These are phyloP conservation scores for Urocynchramus pylzowi DNA, from an alignment of 2,113 vertebrate species.

Conservation along the genomic window DNA sequence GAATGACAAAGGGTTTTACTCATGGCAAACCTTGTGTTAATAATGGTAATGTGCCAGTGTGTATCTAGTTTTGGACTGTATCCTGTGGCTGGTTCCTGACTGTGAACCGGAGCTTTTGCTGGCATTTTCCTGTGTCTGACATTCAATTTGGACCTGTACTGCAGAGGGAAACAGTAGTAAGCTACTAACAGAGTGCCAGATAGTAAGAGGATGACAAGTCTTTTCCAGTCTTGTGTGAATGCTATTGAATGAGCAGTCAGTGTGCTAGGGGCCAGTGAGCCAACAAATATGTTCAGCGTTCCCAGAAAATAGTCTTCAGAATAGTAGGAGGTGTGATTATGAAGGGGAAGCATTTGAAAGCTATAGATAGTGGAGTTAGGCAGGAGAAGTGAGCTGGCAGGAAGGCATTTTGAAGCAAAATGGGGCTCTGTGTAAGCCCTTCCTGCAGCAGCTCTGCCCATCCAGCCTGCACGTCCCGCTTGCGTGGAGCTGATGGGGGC, in stretches of 20 bases:
- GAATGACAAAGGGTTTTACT: not conserved
- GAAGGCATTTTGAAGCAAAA: not conserved
- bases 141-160: constrained; percentile 18
- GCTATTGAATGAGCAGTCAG: constrained; percentile 59
- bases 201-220: constrained; percentile 58
- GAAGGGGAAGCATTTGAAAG: constrained; percentile 26
- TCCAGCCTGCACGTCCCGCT: not conserved
- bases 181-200: not conserved
- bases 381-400: constrained; percentile 19
- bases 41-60: not conserved
- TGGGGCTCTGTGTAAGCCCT: not conserved
- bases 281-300: constrained; percentile 46
- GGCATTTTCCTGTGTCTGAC: constrained; percentile 30
- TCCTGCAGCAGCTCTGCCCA: not conserved
- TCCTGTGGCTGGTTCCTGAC: not conserved
- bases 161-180: constrained; percentile 35
- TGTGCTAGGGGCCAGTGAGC: constrained; percentile 50
- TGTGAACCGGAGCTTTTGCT: not conserved
- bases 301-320: constrained; percentile 44
- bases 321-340: constrained; percentile 50
- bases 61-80: constrained; percentile 1
- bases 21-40: not conserved
- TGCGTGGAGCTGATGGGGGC: rapidly evolving
- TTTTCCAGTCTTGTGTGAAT: constrained; percentile 51
- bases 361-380: constrained; percentile 14